A percentile compares a stretch with the other conserved stretches of the same genome.
Conservation (phyloP, 2,797 vertebrate species). For the Sebastolobus altivelis region DNA sequence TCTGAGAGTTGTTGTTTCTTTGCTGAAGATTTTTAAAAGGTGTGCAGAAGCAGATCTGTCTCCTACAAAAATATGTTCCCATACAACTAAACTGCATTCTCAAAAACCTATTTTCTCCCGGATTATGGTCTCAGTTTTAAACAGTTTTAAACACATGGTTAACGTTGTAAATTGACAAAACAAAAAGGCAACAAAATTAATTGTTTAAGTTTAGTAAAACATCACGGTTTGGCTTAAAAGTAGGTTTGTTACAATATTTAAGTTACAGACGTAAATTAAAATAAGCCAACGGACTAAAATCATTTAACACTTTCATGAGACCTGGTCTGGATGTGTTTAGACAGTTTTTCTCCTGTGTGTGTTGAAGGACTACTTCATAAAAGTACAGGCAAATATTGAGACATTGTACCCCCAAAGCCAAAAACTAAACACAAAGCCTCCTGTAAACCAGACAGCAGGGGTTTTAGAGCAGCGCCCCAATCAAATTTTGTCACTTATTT, state of each 20-base stretch:
- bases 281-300: too few species aligned
- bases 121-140: too few species aligned
- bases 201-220: too few species aligned
- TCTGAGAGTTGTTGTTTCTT: background rate
- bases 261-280: too few species aligned
- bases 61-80: too few species aligned
- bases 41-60: background rate
- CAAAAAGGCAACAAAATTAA: too few species aligned
- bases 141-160: too few species aligned
- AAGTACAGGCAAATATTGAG: conserved; percentile 37
- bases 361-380: background rate
- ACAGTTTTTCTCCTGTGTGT: background rate
- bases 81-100: too few species aligned
- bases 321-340: background rate
- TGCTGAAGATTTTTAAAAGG: background rate
- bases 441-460: conserved; percentile 52
- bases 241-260: too few species aligned
- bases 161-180: too few species aligned
- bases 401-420: conserved; percentile 16
- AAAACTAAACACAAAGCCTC: conserved; percentile 55
- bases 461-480: conserved; percentile 42
- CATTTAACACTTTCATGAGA: background rate
- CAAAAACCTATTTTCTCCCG: too few species aligned
- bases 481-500: conserved; percentile 67
- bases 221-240: too few species aligned